Evolutionary conservation across 1,140 invertebrate genomes (phyloP).

Genomic region (Anagrus nilaparvatae): DNA sequence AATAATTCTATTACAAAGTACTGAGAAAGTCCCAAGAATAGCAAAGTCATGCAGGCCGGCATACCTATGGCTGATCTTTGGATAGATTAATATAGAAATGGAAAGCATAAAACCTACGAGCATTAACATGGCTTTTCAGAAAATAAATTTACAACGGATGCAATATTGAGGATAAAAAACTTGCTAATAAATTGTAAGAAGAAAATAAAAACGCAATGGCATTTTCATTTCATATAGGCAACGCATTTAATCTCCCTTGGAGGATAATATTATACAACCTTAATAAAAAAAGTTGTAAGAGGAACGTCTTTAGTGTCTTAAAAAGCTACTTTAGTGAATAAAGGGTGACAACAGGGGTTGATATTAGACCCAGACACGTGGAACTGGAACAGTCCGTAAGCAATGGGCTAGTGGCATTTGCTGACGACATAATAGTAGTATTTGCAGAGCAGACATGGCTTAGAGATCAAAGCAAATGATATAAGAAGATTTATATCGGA

Average conservation of each 20-base stretch:
- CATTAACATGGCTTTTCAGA: not conserved
- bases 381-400: too few species aligned
- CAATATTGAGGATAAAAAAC: not conserved
- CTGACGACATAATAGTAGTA: constrained; percentile 25
- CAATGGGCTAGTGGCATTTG: too few species aligned
- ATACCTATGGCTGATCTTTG: not conserved
- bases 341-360: constrained; percentile 1
- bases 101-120: not conserved
- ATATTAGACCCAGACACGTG: not conserved
- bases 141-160: not conserved
- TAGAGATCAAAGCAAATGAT: too few species aligned
- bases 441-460: constrained; percentile 3
- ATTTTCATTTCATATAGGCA: too few species aligned
- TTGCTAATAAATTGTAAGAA: not conserved
- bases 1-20: not conserved
- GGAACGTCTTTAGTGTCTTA: not conserved
- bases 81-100: not conserved
- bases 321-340: not conserved
- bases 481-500: too few species aligned
- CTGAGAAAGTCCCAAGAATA: not conserved
- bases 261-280: too few species aligned
- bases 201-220: not conserved
- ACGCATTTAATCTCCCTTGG: too few species aligned
- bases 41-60: constrained; percentile 3
- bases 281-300: too few species aligned